Evolutionary conservation across 1,140 invertebrate genomes (phyloP).

Genomic region (Latrodectus geometricus): DNA sequence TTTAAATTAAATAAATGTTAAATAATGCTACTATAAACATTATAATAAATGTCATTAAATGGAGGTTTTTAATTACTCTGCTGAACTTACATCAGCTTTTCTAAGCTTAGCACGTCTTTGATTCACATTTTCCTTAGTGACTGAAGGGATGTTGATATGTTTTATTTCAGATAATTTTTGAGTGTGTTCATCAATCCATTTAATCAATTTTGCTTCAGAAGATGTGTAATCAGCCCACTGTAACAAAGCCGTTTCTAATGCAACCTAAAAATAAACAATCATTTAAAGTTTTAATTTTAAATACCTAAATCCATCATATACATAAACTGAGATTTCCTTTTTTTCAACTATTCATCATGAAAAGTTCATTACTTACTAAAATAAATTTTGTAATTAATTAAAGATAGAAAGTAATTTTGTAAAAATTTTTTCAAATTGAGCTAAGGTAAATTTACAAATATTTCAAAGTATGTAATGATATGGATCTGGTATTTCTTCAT

Average conservation of each 20-base stretch:
- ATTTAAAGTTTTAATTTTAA: not conserved
- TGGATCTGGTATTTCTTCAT: no score
- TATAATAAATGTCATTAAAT: not conserved
- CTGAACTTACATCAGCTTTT: constrained; percentile 60
- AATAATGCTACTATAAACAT: not conserved
- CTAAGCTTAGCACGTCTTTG: constrained; percentile 53
- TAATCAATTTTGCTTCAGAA: constrained; percentile 88
- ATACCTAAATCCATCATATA: no score
- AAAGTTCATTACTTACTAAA: no score
- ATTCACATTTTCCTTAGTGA: constrained; percentile 57
- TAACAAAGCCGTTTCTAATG: constrained; percentile 88
- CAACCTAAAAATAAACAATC: constrained; percentile 71
- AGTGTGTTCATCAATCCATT: constrained; percentile 96
- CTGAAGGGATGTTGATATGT: constrained; percentile 46
- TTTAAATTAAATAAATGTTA: no score
- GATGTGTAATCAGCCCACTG: constrained; percentile 97
- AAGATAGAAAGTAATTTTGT: no score
- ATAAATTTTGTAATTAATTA: no score
- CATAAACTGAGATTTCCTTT: no score
- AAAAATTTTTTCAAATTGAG: no score
- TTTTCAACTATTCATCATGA: no score
- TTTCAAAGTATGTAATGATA: no score
- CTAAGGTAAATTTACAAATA: no score
- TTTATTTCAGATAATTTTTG: constrained; percentile 93
- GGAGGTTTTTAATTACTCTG: not conserved